phyloP scores from a whole-genome alignment of 2,888 invertebrate species.

The Dastarcus helophoroides region DNA sequence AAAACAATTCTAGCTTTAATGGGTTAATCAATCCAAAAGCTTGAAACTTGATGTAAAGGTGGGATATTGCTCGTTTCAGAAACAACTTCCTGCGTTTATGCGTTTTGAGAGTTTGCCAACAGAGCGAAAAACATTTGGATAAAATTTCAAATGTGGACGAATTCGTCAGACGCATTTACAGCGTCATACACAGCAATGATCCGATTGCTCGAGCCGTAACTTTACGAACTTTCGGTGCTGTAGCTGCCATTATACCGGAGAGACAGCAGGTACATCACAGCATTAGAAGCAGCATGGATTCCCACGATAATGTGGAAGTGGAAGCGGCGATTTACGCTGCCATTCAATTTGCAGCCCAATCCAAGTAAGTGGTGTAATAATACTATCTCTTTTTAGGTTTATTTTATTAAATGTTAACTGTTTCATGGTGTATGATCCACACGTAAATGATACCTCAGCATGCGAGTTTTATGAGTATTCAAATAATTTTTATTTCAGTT shows the following conservation, averaged over 20 bases:
- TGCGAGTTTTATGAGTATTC: too few relatives aligned
- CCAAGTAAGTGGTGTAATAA: conserved; percentile 50
- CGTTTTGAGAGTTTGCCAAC: conserved; percentile 86
- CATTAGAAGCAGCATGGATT: conserved; percentile 81
- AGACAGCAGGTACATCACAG: conserved; percentile 92
- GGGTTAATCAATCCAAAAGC: too few relatives aligned
- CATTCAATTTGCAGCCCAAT: conserved; percentile 87
- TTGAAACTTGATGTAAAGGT: too few relatives aligned
- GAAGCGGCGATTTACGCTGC: conserved; percentile 94
- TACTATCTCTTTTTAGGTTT: too few relatives aligned
- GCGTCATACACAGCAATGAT: conserved; percentile 94
- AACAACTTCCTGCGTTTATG: conserved; percentile 87
- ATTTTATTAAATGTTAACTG: too few relatives aligned
- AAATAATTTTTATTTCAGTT: too few relatives aligned
- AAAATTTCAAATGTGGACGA: conserved; percentile 94
- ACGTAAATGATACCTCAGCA: too few relatives aligned
- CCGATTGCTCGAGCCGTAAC: conserved; percentile 89
- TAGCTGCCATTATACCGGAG: conserved; percentile 88
- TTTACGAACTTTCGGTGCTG: conserved; percentile 78
- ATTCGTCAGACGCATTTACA: conserved; percentile 78
- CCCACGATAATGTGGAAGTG: conserved; percentile 90
- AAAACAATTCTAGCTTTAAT: too few relatives aligned
- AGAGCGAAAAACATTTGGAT: conserved; percentile 91
- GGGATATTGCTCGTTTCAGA: conserved; percentile 44
- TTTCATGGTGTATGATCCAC: too few relatives aligned